These are phyloP conservation scores for Ylistrum balloti DNA, from an alignment of 1,140 invertebrate species.

Conservation along the genomic window DNA sequence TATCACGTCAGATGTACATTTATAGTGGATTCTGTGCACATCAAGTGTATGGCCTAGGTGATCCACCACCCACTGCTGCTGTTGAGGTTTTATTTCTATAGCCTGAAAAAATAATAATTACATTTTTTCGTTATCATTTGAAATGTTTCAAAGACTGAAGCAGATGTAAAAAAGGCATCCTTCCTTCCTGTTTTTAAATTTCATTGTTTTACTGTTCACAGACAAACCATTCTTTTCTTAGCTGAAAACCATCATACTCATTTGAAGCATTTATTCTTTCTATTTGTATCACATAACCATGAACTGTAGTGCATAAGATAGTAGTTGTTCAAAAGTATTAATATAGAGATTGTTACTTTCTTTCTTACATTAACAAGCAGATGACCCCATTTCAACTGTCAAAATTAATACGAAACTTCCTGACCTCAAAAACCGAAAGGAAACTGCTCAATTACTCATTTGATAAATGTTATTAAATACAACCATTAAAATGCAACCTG, in stretches of 20 bases:
- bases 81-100: slow-evolving; percentile 46
- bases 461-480: too few relatives aligned
- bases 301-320: background rate
- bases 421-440: too few relatives aligned
- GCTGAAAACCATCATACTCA: background rate
- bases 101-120: background rate
- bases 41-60: slow-evolving; percentile 55
- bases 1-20: slow-evolving; percentile 50
- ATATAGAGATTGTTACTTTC: background rate
- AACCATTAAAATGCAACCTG: too few relatives aligned
- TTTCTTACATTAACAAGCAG: too few relatives aligned
- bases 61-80: slow-evolving; percentile 52
- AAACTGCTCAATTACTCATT: background rate
- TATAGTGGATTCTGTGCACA: slow-evolving; percentile 55
- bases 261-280: background rate
- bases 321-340: too few relatives aligned
- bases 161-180: background rate
- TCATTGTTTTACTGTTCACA: background rate
- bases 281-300: background rate
- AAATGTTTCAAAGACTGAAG: slow-evolving; percentile 8
- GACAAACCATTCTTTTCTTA: background rate
- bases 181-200: background rate
- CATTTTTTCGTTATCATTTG: background rate
- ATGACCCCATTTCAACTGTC: too few relatives aligned
- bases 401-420: too few relatives aligned